Evolutionary conservation across 2,797 vertebrate species (phyloP), one percentile per base, ranked within the genome.

Genomic region (Sebastolobus altivelis): DNA sequence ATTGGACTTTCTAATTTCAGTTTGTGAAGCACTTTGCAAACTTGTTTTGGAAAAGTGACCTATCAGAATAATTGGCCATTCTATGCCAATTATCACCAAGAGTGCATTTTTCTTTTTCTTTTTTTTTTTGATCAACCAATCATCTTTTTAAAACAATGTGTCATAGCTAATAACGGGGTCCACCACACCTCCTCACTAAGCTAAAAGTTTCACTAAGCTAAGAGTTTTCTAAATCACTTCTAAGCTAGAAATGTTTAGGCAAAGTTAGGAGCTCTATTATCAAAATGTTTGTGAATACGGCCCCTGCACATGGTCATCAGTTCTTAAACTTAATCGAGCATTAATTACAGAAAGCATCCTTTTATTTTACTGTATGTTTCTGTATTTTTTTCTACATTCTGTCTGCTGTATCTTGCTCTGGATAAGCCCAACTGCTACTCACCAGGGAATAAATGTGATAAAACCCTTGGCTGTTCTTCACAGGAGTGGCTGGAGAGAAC

Each of bases 401-500:
- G 8, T 62, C 73, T 35, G 31, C 11, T 55, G 18, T 35, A 22
- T 33, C 16, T 66, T 77, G 40, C 37, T 20, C 18, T 67, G 59
- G 31, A 54, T 80, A 20, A 62, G 22, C 29, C 65, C 11, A 35
- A 63, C 33, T 80, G 59, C 6, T 63, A 40, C 63, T 77, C 58
- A 70, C 59, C 18, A 52, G 27, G 2, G 40, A 25, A 68, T 58
- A 29, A 76, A 75, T 37, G 67, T 82, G 63, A 66, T 82, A 65
- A 79, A 73, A 18, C 4, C 46, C 18, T n/a, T 56, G 66, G n/a
- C 29, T 76, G 14, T 69, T 85, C 52, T 83, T 79, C 29, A 69
- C 84, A 99, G 98, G 95, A 97, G 91, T 99, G 98, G 98, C 95
- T 99, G 87, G 98, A 99, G 95, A 97, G 99, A 94, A 99, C 99